These are phyloP conservation scores for Zalophus californianus DNA, from an alignment of 2,797 vertebrate genomes.

Conservation along the genomic window DNA sequence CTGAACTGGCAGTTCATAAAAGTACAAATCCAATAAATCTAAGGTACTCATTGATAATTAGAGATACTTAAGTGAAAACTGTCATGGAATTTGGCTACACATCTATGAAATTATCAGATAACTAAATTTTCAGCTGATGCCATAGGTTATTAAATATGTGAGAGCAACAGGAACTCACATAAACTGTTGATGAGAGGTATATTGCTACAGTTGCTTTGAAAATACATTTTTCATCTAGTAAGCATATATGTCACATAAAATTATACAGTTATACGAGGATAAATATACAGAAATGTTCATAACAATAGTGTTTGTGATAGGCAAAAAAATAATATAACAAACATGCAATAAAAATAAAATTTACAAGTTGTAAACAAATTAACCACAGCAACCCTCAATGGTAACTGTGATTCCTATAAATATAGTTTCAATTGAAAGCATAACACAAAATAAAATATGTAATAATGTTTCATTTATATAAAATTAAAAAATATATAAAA, in stretches of 20 bases:
- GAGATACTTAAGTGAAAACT: conserved; percentile 5
- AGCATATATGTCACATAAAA: background rate
- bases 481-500: background rate
- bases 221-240: background rate
- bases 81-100: background rate
- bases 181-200: background rate
- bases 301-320: background rate
- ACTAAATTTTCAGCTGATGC: background rate
- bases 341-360: background rate
- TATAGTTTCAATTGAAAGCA: background rate
- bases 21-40: background rate
- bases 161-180: background rate
- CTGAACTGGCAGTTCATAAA: background rate
- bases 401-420: background rate
- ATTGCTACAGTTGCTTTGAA: background rate
- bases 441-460: background rate
- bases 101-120: background rate
- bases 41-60: background rate
- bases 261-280: background rate
- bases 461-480: background rate
- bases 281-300: conserved; percentile 1
- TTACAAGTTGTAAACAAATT: background rate
- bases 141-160: background rate
- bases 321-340: background rate
- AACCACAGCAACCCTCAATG: background rate